Evolutionary conservation across 2,113 vertebrate genomes (phyloP).

Genomic region (Crotalus helleri): DNA sequence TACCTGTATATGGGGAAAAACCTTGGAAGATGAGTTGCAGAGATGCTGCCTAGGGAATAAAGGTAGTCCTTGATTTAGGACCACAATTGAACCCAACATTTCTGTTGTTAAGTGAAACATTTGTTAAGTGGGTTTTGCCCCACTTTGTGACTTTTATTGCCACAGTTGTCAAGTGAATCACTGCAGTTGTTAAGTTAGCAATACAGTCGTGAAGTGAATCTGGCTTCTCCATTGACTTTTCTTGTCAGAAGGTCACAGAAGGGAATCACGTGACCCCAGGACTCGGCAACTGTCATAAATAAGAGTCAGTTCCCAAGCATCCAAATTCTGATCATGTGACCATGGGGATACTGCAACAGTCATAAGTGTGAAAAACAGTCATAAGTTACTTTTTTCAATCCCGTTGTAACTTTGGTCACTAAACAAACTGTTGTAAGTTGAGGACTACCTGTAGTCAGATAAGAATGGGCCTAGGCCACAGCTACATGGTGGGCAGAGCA

Average conservation of each 20-base stretch:
- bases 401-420: neutral
- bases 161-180: neutral
- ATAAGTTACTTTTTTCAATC: neutral
- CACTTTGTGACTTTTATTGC: neutral
- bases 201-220: neutral
- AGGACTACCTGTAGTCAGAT: neutral
- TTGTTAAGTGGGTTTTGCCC: too few species aligned
- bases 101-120: too few species aligned
- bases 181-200: neutral
- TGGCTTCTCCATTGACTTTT: neutral
- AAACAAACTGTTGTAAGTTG: neutral
- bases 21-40: neutral
- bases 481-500: too few species aligned
- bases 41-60: neutral
- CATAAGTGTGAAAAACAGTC: neutral
- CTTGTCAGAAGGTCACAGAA: neutral
- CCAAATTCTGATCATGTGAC: neutral
- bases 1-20: neutral
- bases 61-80: neutral
- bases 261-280: neutral
- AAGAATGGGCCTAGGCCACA: neutral
- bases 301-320: neutral
- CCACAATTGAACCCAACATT: too few species aligned
- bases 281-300: neutral
- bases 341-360: neutral